Conservation (phyloP, 2,113 vertebrate genomes). For the Chauna torquata region DNA sequence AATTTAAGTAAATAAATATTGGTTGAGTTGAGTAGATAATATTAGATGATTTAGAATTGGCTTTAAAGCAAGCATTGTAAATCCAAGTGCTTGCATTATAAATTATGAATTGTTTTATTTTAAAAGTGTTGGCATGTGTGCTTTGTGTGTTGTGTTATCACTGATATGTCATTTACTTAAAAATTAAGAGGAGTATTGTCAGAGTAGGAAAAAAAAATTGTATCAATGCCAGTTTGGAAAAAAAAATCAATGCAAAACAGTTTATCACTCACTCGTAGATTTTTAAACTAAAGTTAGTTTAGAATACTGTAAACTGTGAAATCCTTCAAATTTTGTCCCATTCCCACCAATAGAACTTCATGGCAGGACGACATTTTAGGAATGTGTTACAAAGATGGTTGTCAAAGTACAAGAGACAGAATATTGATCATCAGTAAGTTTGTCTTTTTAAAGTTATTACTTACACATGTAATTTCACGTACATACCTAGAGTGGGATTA, state of each 20-base stretch:
- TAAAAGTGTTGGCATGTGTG: not conserved
- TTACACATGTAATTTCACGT: not conserved
- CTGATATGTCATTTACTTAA: not conserved
- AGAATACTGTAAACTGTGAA: not conserved
- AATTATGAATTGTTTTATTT: not conserved
- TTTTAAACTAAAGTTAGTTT: not conserved
- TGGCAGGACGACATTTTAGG: not conserved
- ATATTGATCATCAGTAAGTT: fast-evolving
- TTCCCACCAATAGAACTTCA: not conserved
- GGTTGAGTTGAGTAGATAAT: not conserved
- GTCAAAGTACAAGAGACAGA: not conserved
- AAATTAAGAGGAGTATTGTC: not conserved
- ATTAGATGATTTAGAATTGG: not conserved
- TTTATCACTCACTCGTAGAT: not conserved
- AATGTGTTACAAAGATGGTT: not conserved
- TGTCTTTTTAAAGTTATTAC: not conserved
- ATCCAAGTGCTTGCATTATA: not conserved
- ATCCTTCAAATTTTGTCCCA: not conserved
- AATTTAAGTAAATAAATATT: not conserved
- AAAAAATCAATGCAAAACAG: not conserved
- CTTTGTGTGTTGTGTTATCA: not conserved
- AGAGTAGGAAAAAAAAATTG: not conserved
- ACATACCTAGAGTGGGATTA: not conserved
- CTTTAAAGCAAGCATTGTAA: not conserved
- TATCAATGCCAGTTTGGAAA: not conserved